These are phyloP conservation scores for Halictus ligatus DNA, from an alignment of 2,888 invertebrate species.

Conservation along the genomic window DNA sequence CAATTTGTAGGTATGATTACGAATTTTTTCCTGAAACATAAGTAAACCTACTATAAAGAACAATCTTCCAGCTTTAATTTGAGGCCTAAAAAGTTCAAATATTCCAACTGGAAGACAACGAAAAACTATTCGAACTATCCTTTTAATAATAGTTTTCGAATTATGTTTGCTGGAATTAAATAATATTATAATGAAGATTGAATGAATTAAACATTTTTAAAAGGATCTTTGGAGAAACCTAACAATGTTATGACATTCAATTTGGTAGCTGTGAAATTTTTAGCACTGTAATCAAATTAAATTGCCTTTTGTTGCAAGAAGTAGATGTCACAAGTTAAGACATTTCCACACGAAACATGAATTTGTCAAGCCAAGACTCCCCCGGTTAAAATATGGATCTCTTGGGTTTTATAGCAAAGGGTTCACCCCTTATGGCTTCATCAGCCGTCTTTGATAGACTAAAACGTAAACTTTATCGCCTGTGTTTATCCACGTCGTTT, in stretches of 20 bases:
- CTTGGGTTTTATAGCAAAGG: no score
- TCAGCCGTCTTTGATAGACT: background rate
- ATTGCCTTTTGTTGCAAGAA: background rate
- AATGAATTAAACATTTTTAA: no score
- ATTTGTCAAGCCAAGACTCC: background rate
- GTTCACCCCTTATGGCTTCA: background rate
- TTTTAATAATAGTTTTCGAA: no score
- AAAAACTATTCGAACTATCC: no score
- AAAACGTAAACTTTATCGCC: conserved; percentile 8
- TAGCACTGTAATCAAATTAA: background rate
- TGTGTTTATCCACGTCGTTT: background rate
- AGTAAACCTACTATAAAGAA: no score
- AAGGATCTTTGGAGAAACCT: no score
- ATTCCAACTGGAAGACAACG: no score
- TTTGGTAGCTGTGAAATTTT: background rate
- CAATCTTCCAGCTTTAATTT: no score
- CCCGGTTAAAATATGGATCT: background rate
- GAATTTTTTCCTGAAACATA: no score
- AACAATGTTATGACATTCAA: no score
- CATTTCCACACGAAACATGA: background rate
- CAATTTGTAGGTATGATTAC: no score
- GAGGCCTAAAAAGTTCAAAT: no score
- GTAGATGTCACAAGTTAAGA: background rate
- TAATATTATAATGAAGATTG: background rate
- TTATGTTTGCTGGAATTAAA: background rate